A percentile compares a stretch with the other conserved stretches of the same genome.
phyloP scores from a whole-genome alignment of 2,113 vertebrate genomes.

The Ranitomeya variabilis region DNA sequence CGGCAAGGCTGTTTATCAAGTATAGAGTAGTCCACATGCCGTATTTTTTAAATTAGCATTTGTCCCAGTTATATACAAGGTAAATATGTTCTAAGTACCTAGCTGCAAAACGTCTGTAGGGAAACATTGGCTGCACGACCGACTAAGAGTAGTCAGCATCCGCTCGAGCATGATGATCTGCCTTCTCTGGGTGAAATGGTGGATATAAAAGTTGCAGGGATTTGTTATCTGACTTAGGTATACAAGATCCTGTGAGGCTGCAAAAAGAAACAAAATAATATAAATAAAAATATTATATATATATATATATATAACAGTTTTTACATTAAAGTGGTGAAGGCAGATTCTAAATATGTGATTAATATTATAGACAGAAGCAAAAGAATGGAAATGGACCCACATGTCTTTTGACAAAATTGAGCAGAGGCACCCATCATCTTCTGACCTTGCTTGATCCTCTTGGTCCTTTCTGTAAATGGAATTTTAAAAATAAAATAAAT shows the following conservation, averaged over 20 bases:
- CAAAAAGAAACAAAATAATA: slow-evolving; percentile 36
- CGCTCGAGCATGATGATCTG: slow-evolving; percentile 69
- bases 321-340: background rate
- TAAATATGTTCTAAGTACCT: slow-evolving; percentile 69
- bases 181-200: slow-evolving; percentile 75
- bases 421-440: background rate
- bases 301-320: background rate
- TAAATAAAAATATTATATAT: no score
- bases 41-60: no score
- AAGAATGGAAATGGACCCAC: background rate
- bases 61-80: no score
- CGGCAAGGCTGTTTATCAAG: no score
- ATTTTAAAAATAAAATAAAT: background rate
- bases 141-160: slow-evolving; percentile 74
- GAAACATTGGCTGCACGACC: slow-evolving; percentile 64
- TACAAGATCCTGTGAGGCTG: slow-evolving; percentile 76
- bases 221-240: slow-evolving; percentile 81
- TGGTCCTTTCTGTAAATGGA: slow-evolving; percentile 18
- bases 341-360: background rate
- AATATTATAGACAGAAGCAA: background rate
- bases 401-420: background rate
- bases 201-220: slow-evolving; percentile 88
- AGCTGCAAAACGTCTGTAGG: slow-evolving; percentile 74
- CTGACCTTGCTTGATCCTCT: background rate
- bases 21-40: no score